Conservation (phyloP, 1,140 invertebrate genomes). For the honey bee (Apis mellifera) region Amel_HAv3.1 CM009941.2:12143001-12143500, state of each 20-base stretch:
- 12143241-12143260: background rate
- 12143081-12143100: slow-evolving; percentile 29
- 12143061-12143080: background rate
- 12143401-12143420: slow-evolving; percentile 36
- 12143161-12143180: background rate
- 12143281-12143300: background rate
- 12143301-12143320: background rate
- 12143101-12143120: background rate
- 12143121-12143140: background rate
- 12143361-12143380: background rate
- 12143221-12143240: too few relatives aligned
- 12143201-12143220: too few relatives aligned
- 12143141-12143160: background rate
- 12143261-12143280: background rate
- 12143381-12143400: slow-evolving; percentile 61
- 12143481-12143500: background rate
- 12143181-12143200: background rate
- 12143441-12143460: slow-evolving; percentile 41
- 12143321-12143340: background rate
- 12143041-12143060: background rate
- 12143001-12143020: background rate
- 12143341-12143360: slow-evolving; percentile 33
- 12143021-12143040: background rate
- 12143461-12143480: slow-evolving; percentile 1
- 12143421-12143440: slow-evolving; percentile 45